Percentiles rank a stretch among this genome's conserved stretches.
phyloP scores from a whole-genome alignment of 2,888 invertebrate species.

The Epiperipatus broadwayi region DNA sequence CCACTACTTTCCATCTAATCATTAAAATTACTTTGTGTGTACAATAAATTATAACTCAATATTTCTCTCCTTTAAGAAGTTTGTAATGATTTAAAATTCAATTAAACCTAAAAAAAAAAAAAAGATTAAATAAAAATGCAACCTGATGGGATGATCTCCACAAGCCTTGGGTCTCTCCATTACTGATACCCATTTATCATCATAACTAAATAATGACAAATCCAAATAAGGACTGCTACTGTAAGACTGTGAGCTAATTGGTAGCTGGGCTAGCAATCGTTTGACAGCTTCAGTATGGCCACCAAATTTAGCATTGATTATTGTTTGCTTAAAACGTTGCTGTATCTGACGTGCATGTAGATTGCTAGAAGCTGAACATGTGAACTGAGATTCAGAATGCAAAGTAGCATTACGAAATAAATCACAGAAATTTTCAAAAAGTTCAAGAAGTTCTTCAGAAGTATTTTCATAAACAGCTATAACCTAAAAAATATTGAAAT shows the following conservation, averaged over 20 bases:
- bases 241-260: conserved; percentile 83
- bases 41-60: too few relatives aligned
- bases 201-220: conserved; percentile 72
- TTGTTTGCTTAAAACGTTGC: conserved; percentile 64
- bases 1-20: too few relatives aligned
- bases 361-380: conserved; percentile 78
- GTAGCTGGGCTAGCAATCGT: conserved; percentile 67
- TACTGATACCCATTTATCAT: conserved; percentile 85
- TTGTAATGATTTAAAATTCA: too few relatives aligned
- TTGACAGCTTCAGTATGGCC: conserved; percentile 72
- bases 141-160: conserved; percentile 78
- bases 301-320: conserved; percentile 68
- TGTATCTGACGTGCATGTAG: conserved; percentile 47
- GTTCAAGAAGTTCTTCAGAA: conserved; percentile 55
- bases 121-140: too few relatives aligned
- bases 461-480: conserved; percentile 74
- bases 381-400: conserved; percentile 60
- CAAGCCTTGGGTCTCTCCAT: conserved; percentile 86
- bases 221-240: conserved; percentile 82
- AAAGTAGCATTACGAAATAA: conserved; percentile 71
- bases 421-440: conserved; percentile 80
- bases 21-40: too few relatives aligned
- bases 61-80: too few relatives aligned
- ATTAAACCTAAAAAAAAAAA: too few relatives aligned
- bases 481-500: conserved; percentile 31